phyloP scores from a whole-genome alignment of 2,113 vertebrate species.

The Aviceda subcristata region DNA sequence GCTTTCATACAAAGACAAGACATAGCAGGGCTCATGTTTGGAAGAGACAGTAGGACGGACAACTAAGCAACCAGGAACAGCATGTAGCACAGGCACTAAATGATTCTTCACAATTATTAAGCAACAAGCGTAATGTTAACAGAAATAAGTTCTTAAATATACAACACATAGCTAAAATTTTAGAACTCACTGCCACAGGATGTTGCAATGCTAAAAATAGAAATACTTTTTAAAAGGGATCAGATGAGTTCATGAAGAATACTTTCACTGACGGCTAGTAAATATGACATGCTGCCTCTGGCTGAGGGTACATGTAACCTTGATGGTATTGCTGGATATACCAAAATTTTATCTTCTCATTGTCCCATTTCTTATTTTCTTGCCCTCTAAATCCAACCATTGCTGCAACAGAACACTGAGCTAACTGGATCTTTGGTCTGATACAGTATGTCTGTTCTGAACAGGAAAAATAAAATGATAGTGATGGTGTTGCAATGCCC shows the following conservation, averaged over 20 bases:
- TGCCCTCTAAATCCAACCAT: background rate
- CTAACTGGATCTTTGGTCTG: background rate
- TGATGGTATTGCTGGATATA: background rate
- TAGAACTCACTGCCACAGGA: background rate
- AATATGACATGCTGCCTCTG: background rate
- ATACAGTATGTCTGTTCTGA: background rate
- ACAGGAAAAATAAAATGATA: background rate
- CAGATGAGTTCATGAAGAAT: background rate
- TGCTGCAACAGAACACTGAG: background rate
- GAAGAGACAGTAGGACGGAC: background rate
- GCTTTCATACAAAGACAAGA: background rate
- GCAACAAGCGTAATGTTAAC: background rate
- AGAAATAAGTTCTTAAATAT: background rate
- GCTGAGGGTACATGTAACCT: background rate
- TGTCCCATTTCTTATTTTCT: background rate
- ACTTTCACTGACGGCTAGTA: background rate
- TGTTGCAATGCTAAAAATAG: background rate
- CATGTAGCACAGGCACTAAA: background rate
- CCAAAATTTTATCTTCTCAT: background rate
- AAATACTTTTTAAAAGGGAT: background rate
- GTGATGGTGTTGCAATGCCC: background rate
- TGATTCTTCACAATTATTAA: background rate
- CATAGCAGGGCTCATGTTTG: background rate
- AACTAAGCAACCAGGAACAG: accelerated
- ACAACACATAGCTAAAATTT: background rate